These are phyloP conservation scores for Decapterus maruadsi DNA, from an alignment of 2,797 vertebrate genomes.

Conservation along the genomic window DNA sequence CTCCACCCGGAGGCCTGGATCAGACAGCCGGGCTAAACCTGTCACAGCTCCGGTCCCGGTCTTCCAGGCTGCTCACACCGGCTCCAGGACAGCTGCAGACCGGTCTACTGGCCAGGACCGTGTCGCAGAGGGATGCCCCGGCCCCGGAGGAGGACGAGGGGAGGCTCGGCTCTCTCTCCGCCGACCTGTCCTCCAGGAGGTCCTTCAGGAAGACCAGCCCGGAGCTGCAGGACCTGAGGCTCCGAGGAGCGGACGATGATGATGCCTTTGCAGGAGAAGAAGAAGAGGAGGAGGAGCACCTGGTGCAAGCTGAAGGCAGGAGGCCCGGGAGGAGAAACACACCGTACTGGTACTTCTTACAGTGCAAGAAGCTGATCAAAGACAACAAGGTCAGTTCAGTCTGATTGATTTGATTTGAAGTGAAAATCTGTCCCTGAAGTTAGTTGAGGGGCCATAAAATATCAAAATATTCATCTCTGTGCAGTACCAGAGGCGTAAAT, in stretches of 20 bases:
- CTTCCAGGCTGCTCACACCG: not conserved
- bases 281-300: conserved; percentile 13
- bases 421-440: no score
- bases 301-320: conserved; percentile 22
- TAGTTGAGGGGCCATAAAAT: no score
- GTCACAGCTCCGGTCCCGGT: not conserved
- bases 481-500: no score
- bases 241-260: conserved; percentile 27
- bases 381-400: conserved; percentile 86
- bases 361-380: conserved; percentile 91
- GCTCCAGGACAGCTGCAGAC: not conserved
- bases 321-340: conserved; percentile 84
- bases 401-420: no score
- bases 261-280: conserved; percentile 14
- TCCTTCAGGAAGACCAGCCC: conserved; percentile 86
- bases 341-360: conserved; percentile 93
- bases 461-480: no score
- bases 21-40: not conserved
- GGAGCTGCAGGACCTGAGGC: conserved; percentile 72
- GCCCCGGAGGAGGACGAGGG: conserved; percentile 26
- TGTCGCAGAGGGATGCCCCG: conserved; percentile 24
- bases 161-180: conserved; percentile 85
- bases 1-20: not conserved
- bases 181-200: conserved; percentile 82
- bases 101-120: not conserved